Percentiles rank a stretch among this genome's conserved stretches.
phyloP scores from a whole-genome alignment of 2,113 vertebrate species.

The Stegastes partitus region DNA sequence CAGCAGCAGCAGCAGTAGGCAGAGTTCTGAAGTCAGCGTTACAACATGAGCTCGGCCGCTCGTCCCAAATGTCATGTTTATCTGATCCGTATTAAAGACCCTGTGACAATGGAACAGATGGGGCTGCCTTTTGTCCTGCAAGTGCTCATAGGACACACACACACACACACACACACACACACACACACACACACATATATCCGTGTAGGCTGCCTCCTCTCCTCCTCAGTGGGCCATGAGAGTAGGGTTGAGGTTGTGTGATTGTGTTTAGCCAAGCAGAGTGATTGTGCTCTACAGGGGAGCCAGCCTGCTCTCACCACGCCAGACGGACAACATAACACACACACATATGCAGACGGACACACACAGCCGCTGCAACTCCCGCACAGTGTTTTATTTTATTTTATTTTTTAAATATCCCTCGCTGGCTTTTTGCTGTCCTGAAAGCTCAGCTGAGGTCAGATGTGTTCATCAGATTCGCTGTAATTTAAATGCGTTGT shows the following conservation, averaged over 20 bases:
- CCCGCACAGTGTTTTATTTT: conserved; percentile 17
- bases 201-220: conserved; percentile 26
- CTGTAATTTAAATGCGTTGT: background rate
- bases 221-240: conserved; percentile 61
- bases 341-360: conserved; percentile 31
- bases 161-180: conserved; percentile 39
- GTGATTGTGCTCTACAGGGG: conserved; percentile 80
- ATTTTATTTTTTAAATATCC: conserved; percentile 21
- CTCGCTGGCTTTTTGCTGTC: conserved; percentile 23
- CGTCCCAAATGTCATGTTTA: conserved; percentile 83
- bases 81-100: conserved; percentile 84
- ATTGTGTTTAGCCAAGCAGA: conserved; percentile 83
- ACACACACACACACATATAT: conserved; percentile 19
- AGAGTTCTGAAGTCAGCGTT: conserved; percentile 63
- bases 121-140: conserved; percentile 73
- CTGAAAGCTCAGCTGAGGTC: conserved; percentile 29
- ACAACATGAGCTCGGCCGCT: conserved; percentile 69
- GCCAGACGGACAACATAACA: conserved; percentile 68
- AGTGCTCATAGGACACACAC: conserved; percentile 32
- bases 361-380: conserved; percentile 28
- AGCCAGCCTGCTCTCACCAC: conserved; percentile 74
- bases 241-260: conserved; percentile 76
- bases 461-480: conserved; percentile 17
- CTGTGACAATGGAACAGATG: conserved; percentile 81
- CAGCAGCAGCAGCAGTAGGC: conserved; percentile 9